These are phyloP conservation scores for Pelobates cultripes DNA, from an alignment of 2,797 vertebrate genomes.

Conservation along the genomic window DNA sequence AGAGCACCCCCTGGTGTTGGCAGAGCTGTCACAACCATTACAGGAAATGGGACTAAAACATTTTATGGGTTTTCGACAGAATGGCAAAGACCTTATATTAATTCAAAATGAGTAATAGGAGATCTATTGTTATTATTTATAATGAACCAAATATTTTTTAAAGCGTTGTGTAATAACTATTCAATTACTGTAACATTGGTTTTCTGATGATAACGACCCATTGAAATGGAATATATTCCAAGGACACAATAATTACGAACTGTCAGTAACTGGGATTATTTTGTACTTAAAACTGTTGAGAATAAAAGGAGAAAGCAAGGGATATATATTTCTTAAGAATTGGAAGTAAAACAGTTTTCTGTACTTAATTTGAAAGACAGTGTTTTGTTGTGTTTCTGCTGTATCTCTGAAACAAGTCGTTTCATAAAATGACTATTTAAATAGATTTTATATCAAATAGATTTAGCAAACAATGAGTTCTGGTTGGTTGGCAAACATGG, in stretches of 20 bases:
- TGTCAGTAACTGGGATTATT: not conserved
- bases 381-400: not conserved
- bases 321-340: not conserved
- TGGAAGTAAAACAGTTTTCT: not conserved
- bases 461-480: too few relatives aligned
- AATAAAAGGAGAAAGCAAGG: not conserved
- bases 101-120: slow-evolving; percentile 31
- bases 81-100: slow-evolving; percentile 28
- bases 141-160: slow-evolving; percentile 14
- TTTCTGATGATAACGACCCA: not conserved
- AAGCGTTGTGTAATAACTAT: not conserved
- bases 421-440: not conserved
- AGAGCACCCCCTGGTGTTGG: slow-evolving; percentile 45
- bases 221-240: not conserved
- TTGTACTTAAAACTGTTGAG: not conserved
- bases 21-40: slow-evolving; percentile 45
- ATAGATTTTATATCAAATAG: not conserved
- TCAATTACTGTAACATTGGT: slow-evolving; percentile 4
- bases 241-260: not conserved
- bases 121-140: slow-evolving; percentile 43
- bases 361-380: not conserved
- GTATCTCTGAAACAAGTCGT: not conserved
- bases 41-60: slow-evolving; percentile 12
- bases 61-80: slow-evolving; percentile 33
- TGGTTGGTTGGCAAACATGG: too few relatives aligned